phyloP scores from a whole-genome alignment of 2,888 invertebrate species.

The Macrosiphum euphorbiae region DNA sequence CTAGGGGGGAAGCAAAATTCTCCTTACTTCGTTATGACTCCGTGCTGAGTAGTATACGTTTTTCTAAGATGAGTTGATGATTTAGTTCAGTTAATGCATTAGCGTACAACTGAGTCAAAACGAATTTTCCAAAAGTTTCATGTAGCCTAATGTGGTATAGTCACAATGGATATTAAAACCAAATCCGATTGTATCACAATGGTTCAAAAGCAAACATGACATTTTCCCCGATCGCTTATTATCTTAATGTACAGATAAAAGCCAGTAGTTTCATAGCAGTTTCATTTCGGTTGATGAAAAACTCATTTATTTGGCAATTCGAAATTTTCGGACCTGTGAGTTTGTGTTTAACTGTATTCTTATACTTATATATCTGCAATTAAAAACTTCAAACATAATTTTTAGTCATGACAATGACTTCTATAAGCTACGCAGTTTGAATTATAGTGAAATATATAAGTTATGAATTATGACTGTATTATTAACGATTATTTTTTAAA shows the following conservation, averaged over 20 bases:
- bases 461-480: background rate
- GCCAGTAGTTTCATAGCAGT: too few relatives aligned
- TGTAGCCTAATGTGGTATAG: background rate
- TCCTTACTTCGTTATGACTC: too few relatives aligned
- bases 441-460: background rate
- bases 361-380: background rate
- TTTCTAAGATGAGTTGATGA: background rate
- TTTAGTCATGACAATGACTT: background rate
- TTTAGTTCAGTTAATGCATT: background rate
- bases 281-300: background rate
- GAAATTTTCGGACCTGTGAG: background rate
- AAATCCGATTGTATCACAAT: too few relatives aligned
- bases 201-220: too few relatives aligned
- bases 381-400: background rate
- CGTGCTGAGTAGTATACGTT: background rate
- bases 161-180: too few relatives aligned
- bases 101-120: background rate
- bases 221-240: too few relatives aligned
- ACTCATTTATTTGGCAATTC: background rate
- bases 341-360: background rate
- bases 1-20: too few relatives aligned
- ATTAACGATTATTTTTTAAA: too few relatives aligned
- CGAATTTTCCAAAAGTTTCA: background rate
- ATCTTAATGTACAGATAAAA: too few relatives aligned
- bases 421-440: background rate